Evolutionary conservation across 2,888 invertebrate species (phyloP).

Genomic region (Troides oblongomaculatus): DNA sequence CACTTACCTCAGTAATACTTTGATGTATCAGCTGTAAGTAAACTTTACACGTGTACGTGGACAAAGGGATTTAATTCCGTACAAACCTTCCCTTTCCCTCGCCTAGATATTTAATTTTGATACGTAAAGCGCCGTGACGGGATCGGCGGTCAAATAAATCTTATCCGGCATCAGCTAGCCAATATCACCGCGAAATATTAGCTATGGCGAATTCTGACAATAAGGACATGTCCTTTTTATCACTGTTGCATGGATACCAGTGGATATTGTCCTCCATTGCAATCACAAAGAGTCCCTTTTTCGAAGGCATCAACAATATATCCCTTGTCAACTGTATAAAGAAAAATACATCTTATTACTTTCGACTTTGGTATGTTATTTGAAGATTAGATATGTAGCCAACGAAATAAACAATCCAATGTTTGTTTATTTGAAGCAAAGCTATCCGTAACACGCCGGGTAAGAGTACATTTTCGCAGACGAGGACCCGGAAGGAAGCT

Average conservation of each 20-base stretch:
- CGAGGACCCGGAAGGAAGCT: conserved; percentile 34
- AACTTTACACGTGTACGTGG: not conserved
- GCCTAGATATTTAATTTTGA: conserved; percentile 76
- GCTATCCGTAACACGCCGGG: conserved; percentile 2
- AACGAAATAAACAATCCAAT: conserved; percentile 34
- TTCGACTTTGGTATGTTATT: conserved; percentile 43
- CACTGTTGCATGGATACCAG: conserved; percentile 20
- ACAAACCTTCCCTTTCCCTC: conserved; percentile 43
- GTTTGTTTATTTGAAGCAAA: conserved; percentile 13
- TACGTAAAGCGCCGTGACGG: conserved; percentile 66
- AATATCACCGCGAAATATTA: conserved; percentile 76
- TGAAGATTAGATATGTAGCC: conserved; percentile 37
- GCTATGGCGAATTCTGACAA: conserved; percentile 70
- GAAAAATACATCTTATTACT: conserved; percentile 44
- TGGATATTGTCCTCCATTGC: conserved; percentile 35
- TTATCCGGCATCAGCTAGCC: conserved; percentile 69
- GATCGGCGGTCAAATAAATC: conserved; percentile 65
- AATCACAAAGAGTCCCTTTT: conserved; percentile 37
- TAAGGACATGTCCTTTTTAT: conserved; percentile 54
- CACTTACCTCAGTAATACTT: not conserved
- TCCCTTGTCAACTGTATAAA: conserved; percentile 39
- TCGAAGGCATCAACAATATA: conserved; percentile 20
- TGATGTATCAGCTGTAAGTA: not conserved
- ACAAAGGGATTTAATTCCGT: conserved; percentile 32
- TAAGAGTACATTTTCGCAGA: conserved; percentile 35